Base-by-base conservation (phyloP, 2,113 vertebrate genomes). In the Pelusios castaneus region DNA sequence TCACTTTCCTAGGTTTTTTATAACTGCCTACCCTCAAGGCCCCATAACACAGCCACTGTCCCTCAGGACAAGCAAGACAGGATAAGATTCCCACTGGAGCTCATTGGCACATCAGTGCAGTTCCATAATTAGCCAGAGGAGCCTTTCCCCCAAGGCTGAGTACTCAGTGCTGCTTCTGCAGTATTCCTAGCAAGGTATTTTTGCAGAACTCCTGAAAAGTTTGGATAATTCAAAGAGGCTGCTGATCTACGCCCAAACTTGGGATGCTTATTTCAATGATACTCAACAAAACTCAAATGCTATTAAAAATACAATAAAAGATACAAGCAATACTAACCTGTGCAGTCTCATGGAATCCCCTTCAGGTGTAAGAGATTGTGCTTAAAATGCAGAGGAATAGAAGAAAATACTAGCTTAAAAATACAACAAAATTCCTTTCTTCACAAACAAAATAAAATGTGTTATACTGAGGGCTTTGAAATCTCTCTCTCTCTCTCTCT, bases 41-140 rank as follows among this genome's bases (percentile, higher is more conserved):
- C 14, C 47, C 34, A 29, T 70, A 70, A 58, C 38, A 73, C 27
- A 89, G 25, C 11, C n/a, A 56, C 17, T 31, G 13, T 31, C 43
- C 19, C 45, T 88, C 56, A 77, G 63, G 14, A 83, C 80, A 94
- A 95, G 4, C 21, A 94, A 87, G 5, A 8, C 56, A 90, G 76
- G 7, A 70, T 10, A 11, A 85, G 87, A 76, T 85, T 76, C 29
- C 14, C 70, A 81, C 29, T 90, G 29, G 22, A 84, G 38, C 3
- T 84, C 14, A 19, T 52, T 19, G 0, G 1, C 85, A 5, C 14
- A 45, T 89, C 77, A 58, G 34, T 73, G 14, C 52, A 6, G 2
- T 4, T 93, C 10, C 52, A 49, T 34, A 90, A 63, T 7, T 82
- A 73, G 10, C 1, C 52, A 94, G 47, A 89, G 85, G 12, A 13